A percentile compares a stretch with the other conserved stretches of the same genome.
Evolutionary conservation across 1,140 invertebrate genomes (phyloP).

Genomic region (Aphelenchoides besseyi): DNA sequence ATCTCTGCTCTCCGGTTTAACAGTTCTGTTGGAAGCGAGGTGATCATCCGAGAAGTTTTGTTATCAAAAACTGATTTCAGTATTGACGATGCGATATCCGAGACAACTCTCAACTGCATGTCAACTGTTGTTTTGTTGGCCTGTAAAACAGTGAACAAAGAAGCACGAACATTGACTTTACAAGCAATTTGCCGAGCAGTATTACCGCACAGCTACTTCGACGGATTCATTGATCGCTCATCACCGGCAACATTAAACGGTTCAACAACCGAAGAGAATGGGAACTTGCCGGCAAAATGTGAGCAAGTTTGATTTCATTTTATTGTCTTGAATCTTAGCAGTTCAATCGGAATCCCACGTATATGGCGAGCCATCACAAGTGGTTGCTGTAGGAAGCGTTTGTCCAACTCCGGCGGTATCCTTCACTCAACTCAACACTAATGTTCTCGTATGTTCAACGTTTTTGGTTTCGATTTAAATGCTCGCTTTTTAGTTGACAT

Average conservation of each 20-base stretch:
- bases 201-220: conserved; percentile 86
- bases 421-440: conserved; percentile 74
- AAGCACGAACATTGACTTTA: conserved; percentile 82
- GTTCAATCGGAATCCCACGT: background rate
- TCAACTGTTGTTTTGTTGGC: conserved; percentile 79
- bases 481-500: conserved; percentile 71
- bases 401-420: conserved; percentile 68
- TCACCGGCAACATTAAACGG: conserved; percentile 24
- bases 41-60: conserved; percentile 56
- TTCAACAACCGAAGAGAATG: conserved; percentile 1
- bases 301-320: background rate
- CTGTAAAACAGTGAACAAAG: conserved; percentile 73
- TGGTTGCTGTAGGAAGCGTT: conserved; percentile 56
- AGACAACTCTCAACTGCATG: conserved; percentile 83
- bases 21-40: conserved; percentile 85
- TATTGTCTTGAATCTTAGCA: conserved; percentile 3
- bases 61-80: conserved; percentile 64
- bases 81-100: conserved; percentile 82
- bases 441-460: conserved; percentile 75
- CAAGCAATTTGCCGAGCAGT: conserved; percentile 89
- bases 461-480: conserved; percentile 19
- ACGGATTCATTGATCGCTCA: conserved; percentile 29
- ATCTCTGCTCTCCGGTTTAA: conserved; percentile 82
- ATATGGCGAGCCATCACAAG: conserved; percentile 35
- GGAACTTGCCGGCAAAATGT: conserved; percentile 5